Base-by-base conservation (phyloP, 2,113 vertebrate species). In the Heterotilapia buettikoferi region DNA sequence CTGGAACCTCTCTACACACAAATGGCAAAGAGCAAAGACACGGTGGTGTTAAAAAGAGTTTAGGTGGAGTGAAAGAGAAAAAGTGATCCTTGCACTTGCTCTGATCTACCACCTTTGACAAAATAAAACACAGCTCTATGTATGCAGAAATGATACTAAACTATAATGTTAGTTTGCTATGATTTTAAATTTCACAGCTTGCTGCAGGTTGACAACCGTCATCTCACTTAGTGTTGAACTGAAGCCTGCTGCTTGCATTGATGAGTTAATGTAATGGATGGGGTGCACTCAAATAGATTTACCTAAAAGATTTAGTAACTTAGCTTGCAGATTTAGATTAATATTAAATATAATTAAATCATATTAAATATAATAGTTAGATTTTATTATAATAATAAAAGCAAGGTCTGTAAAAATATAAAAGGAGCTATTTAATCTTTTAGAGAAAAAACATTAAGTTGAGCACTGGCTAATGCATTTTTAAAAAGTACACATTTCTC, bases 261-360 rank as follows among this genome's bases (percentile, higher is more conserved):
- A 63, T n/a, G 61, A 36, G 31, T 36, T 63, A 36, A 19, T 63
- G 9, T 36, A 36, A 36, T 36, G 6, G 31, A 38, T 9, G 63
- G 3, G 36, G 12, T 3, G n/a, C 36, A 24, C 11, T 24, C 63
- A 40, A 40, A 40, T 68, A 68, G 36, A 68, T 68, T 68, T 40
- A 68, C n/a, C 36, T 40, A 21, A 68, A 68, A 68, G 36, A 38
- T 40, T 68, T 68, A 9, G 7, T 1, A 68, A 68, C 63, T 14
- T 1, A 68, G 19, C n/a, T 68, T 40, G n/a, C 0, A 68, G 0
- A 71, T 43, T 40, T 68, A 68, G 3, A 68, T 68, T 40, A 68
- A 68, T 21, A 14, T 24, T 71, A 43, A 71, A 61, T 61, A 61
- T 31, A 61, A 61, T 31, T 19, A 19, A 63, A 63, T 63, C 9